phyloP scores from a whole-genome alignment of 2,888 invertebrate genomes.

The Lasius platythorax region DNA sequence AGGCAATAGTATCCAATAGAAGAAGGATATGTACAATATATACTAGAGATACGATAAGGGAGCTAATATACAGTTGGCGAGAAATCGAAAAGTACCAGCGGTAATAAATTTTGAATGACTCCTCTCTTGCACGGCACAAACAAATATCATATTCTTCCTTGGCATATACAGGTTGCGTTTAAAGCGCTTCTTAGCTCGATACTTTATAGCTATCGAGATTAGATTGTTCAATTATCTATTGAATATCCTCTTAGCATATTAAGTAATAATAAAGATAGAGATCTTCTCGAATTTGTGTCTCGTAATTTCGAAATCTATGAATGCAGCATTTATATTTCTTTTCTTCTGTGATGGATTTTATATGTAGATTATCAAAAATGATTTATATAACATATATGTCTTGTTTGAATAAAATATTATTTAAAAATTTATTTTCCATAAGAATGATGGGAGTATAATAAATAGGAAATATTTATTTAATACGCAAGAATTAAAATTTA shows the following conservation, averaged over 20 bases:
- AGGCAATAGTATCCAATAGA: slow-evolving; percentile 32
- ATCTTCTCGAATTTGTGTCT: neutral
- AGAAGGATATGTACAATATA: slow-evolving; percentile 33
- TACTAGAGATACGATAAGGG: slow-evolving; percentile 39
- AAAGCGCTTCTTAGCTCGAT: slow-evolving; percentile 3
- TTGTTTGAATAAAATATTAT: neutral
- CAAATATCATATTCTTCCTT: slow-evolving; percentile 48
- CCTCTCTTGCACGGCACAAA: slow-evolving; percentile 30
- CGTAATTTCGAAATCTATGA: slow-evolving; percentile 20
- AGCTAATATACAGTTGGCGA: slow-evolving; percentile 34
- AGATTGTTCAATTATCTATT: slow-evolving; percentile 39
- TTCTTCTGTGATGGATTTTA: neutral
- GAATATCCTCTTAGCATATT: neutral
- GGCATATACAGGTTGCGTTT: slow-evolving; percentile 13
- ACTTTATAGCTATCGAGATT: slow-evolving; percentile 32
- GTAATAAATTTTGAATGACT: slow-evolving; percentile 45
- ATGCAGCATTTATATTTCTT: neutral
- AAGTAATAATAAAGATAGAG: neutral
- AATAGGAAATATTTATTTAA: no score
- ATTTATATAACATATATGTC: neutral
- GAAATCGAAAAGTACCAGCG: slow-evolving; percentile 40
- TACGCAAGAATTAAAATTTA: no score
- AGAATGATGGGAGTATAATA: neutral
- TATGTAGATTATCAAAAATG: neutral
- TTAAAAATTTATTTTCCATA: neutral